Evolutionary conservation across 1,140 invertebrate species (phyloP).

Genomic region (Zophobas morio): DNA sequence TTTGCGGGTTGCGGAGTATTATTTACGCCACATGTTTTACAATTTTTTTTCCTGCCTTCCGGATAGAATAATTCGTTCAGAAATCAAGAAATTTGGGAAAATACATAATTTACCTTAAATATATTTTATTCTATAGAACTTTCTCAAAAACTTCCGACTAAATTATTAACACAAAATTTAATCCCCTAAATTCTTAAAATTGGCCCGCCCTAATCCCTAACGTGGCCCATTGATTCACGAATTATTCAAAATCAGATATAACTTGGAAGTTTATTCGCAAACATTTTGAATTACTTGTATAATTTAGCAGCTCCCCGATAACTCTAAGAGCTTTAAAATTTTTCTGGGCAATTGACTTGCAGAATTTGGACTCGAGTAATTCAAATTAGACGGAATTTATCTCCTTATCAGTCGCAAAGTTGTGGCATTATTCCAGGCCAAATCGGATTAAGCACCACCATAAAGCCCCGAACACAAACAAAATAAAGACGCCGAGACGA

Average conservation of each 20-base stretch:
- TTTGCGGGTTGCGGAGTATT: no score
- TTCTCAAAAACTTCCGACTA: no score
- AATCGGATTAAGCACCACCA: background rate
- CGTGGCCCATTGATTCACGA: no score
- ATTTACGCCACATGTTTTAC: no score
- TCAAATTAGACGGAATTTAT: constrained; percentile 9
- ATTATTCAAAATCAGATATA: background rate
- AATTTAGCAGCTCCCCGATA: background rate
- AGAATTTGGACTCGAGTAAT: background rate
- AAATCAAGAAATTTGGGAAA: no score
- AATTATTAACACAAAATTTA: no score
- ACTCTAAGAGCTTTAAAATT: constrained; percentile 12
- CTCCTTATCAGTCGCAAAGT: constrained; percentile 16
- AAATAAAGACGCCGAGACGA: background rate
- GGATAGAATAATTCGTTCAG: no score
- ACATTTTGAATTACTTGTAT: constrained; percentile 10
- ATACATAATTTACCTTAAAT: no score
- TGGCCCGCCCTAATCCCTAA: no score
- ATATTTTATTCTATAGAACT: no score
- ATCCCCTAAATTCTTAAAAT: no score
- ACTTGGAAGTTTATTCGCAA: background rate
- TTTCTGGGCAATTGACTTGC: constrained; percentile 18
- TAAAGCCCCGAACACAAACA: constrained; percentile 6
- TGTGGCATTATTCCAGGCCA: constrained; percentile 21
- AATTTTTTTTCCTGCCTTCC: no score